Evolutionary conservation across 2,797 vertebrate genomes (phyloP).

Genomic region (Thunnus albacares): DNA sequence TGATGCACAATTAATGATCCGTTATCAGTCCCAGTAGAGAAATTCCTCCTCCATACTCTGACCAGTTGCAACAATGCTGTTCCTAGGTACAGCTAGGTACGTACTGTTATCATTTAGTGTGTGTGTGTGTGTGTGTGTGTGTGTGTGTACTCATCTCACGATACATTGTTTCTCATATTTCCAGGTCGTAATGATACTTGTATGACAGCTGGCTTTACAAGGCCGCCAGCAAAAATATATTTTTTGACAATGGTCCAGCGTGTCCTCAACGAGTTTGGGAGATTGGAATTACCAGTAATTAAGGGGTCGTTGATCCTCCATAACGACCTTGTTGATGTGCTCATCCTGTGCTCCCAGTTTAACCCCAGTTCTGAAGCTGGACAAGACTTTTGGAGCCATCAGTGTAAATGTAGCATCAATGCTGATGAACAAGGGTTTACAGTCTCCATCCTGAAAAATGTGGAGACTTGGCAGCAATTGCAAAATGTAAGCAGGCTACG

Average conservation of each 20-base stretch:
- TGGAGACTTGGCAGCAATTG: neutral
- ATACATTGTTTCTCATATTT: constrained; percentile 9
- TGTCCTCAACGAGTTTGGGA: neutral
- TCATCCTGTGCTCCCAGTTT: constrained; percentile 5
- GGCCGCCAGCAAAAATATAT: constrained; percentile 1
- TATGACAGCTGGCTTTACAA: constrained; percentile 6
- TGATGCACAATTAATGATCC: neutral
- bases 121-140: neutral
- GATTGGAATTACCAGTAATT: neutral
- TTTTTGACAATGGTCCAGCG: neutral
- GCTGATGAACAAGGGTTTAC: neutral
- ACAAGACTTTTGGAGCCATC: neutral
- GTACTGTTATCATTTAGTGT: neutral
- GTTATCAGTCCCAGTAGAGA: constrained; percentile 8
- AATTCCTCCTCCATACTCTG: neutral
- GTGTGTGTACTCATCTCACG: neutral
- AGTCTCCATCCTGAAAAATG: neutral
- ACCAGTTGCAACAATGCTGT: neutral
- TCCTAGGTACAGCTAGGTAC: neutral
- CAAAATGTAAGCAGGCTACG: neutral
- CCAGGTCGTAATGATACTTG: constrained; percentile 12
- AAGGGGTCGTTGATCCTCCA: neutral
- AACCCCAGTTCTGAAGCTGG: neutral
- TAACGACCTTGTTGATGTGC: constrained; percentile 1
- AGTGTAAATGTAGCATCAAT: neutral